A percentile compares a stretch with the other conserved stretches of the same genome.
These are phyloP conservation scores for Nasua narica DNA, from an alignment of 2,797 vertebrate genomes.

Conservation along the genomic window DNA sequence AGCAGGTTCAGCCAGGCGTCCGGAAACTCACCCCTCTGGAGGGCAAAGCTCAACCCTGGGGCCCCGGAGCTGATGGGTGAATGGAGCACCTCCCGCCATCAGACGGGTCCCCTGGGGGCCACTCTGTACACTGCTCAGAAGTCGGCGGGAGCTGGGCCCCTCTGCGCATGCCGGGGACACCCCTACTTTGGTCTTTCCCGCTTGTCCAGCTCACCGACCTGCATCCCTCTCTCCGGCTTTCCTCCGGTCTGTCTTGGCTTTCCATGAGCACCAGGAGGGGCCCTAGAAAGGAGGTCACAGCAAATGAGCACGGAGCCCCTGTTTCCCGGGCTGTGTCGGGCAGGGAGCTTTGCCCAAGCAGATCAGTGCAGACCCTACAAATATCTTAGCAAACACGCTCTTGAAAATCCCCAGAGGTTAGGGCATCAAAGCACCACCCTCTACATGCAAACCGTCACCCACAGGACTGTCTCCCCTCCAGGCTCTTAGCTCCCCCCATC, in stretches of 20 bases:
- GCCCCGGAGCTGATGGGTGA: neutral
- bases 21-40: neutral
- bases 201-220: neutral
- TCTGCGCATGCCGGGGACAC: neutral
- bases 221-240: neutral
- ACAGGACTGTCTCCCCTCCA: neutral
- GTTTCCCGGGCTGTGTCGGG: neutral
- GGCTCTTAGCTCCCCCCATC: neutral
- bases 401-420: neutral
- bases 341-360: neutral
- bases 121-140: too few relatives aligned
- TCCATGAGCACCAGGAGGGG: neutral
- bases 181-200: neutral
- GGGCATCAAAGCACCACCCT: neutral
- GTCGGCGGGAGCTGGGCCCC: too few relatives aligned
- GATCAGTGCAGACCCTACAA: neutral
- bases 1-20: too few relatives aligned
- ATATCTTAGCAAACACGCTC: neutral
- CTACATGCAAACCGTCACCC: neutral
- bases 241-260: neutral
- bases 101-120: neutral
- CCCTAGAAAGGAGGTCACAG: neutral
- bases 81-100: rapidly evolving
- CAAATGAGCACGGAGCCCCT: too few relatives aligned
- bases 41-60: neutral